Evolutionary conservation across 2,113 vertebrate genomes (phyloP).

Genomic region (Noctilio leporinus): DNA sequence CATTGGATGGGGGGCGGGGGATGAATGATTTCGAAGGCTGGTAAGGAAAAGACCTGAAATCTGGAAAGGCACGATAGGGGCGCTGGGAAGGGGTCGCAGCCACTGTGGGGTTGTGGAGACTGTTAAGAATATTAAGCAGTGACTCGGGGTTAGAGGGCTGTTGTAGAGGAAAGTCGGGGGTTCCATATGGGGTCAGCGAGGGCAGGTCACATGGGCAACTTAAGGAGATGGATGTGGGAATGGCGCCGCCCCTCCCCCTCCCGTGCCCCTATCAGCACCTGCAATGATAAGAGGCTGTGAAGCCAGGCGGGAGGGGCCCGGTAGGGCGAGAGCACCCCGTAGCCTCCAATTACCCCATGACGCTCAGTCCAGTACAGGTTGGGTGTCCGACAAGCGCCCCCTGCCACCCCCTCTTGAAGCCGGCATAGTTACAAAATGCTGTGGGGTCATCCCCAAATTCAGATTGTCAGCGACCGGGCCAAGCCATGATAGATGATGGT

Average conservation of each 20-base stretch:
- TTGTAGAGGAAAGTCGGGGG: too few species aligned
- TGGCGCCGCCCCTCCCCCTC: too few species aligned
- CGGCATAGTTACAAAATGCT: background rate
- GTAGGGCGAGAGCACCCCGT: background rate
- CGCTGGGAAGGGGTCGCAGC: background rate
- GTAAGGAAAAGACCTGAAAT: background rate
- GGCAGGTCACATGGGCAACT: background rate
- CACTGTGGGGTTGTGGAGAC: accelerated
- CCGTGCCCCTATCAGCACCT: background rate
- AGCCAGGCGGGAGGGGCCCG: background rate
- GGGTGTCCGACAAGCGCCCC: background rate
- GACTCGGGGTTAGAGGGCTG: background rate
- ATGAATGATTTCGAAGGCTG: background rate
- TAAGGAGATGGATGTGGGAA: background rate
- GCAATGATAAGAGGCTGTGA: background rate
- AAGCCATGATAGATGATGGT: background rate
- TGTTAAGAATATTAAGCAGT: background rate
- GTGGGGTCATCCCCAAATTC: background rate
- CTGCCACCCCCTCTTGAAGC: background rate
- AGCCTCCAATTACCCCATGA: background rate
- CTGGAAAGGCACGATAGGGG: background rate
- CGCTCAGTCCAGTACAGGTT: background rate
- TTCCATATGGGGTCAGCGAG: background rate
- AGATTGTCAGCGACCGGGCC: background rate
- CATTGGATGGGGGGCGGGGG: background rate